A percentile compares a stretch with the other conserved stretches of the same genome.
phyloP scores from a whole-genome alignment of 2,113 vertebrate genomes.

The Stegastes partitus region DNA sequence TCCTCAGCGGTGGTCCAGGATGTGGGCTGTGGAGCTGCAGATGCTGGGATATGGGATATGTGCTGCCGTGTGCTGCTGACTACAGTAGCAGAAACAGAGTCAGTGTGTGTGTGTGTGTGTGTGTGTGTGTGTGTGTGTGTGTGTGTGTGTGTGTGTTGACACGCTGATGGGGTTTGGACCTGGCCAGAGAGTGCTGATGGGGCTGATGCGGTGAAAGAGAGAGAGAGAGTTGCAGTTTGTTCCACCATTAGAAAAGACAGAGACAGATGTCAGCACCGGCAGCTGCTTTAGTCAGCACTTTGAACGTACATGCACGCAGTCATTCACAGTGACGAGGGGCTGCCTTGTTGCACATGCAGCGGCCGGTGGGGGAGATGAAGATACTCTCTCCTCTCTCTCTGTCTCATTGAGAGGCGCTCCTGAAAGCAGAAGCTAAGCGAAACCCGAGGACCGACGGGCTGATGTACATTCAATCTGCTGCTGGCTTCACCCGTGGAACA shows the following conservation, averaged over 20 bases:
- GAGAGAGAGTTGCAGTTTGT: slow-evolving; percentile 65
- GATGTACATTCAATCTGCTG: slow-evolving; percentile 47
- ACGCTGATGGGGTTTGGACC: slow-evolving; percentile 59
- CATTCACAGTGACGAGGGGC: slow-evolving; percentile 20
- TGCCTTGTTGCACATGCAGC: background rate
- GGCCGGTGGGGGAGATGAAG: slow-evolving; percentile 11
- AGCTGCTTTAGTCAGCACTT: slow-evolving; percentile 76
- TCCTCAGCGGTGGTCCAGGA: slow-evolving; percentile 63
- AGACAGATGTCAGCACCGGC: slow-evolving; percentile 78
- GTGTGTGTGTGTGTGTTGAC: slow-evolving; percentile 36
- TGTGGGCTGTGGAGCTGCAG: slow-evolving; percentile 72
- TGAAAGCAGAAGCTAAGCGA: slow-evolving; percentile 50
- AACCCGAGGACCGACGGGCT: slow-evolving; percentile 51
- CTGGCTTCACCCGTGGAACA: slow-evolving; percentile 56
- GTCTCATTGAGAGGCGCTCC: background rate
- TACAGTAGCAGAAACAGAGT: slow-evolving; percentile 28
- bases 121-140: slow-evolving; percentile 19
- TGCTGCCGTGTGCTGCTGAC: slow-evolving; percentile 50
- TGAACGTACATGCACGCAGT: slow-evolving; percentile 41
- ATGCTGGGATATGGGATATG: slow-evolving; percentile 75
- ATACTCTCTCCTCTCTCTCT: slow-evolving; percentile 1
- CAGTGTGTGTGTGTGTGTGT: slow-evolving; percentile 30
- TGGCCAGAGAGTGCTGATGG: slow-evolving; percentile 69
- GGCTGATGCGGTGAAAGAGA: slow-evolving; percentile 62
- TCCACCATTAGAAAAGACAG: slow-evolving; percentile 68